Evolutionary conservation across 2,888 invertebrate species (phyloP), one percentile per base, ranked within the genome.

Genomic region (Cremastinae sp.): DNA sequence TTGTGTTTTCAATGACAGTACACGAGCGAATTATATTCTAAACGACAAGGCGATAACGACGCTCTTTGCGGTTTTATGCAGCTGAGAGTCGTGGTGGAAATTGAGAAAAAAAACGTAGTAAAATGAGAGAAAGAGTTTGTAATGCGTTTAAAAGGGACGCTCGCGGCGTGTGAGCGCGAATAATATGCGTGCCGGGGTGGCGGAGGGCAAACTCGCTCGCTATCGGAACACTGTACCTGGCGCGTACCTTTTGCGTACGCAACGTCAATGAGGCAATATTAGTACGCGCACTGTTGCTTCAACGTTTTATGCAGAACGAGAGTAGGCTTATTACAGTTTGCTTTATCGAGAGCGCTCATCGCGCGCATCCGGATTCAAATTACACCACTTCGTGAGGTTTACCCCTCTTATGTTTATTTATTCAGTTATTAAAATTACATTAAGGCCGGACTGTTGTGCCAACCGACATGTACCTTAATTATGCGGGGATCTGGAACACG

Each of bases 401-500:
- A 28, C 28, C 83, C 85, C 87, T 73, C 76, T 89, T 90, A 90
- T 89, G 89, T 89, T 90, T 90, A 89, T 89, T 89, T 89, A 89
- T 88, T 88, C 86, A 89, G 89, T 89, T 89, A 89, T 90, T 90
- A 90, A 89, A 90, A 89, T 85, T 86, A 87, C 89, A 90, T 90
- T 88, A 89, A 87, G 86, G 82, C 80, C 82, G 79, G 66, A 77
- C 85, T 84, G 85, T 86, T 85, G 85, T 82, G 78, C 79, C 80
- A 69, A 69, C 61, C 49, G 47, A 64, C 58, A 47, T 51, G 71
- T 78, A 74, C 78, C 79, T 80, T 80, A 82, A 80, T 82, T 82
- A 81, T 81, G 80, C 78, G 76, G 75, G 74, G 79, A 78, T 77
- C 77, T 76, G 78, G 79, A 80, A 80, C 81, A 81, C 80, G 80